Evolutionary conservation across 2,888 invertebrate genomes (phyloP).

Genomic region (Psococerastis gibbosa): DNA sequence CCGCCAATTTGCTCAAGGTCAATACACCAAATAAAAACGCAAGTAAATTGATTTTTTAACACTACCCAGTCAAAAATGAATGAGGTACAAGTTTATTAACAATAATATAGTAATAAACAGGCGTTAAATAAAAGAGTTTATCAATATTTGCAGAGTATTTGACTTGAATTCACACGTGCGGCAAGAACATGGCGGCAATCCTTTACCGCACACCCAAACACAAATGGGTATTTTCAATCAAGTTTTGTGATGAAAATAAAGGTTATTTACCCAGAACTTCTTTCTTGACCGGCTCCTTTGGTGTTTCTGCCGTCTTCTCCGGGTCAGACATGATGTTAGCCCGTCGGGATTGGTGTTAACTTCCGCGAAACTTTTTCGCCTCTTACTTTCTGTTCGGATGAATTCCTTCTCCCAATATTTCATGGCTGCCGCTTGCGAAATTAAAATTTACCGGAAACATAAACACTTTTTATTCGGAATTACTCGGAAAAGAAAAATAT

Average conservation of each 20-base stretch:
- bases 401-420: conserved; percentile 29
- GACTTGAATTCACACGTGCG: neutral
- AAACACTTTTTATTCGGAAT: too few relatives aligned
- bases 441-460: too few relatives aligned
- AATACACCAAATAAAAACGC: too few relatives aligned
- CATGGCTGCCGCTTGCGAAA: neutral
- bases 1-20: too few relatives aligned
- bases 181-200: conserved; percentile 12
- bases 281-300: conserved; percentile 60
- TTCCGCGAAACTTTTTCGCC: conserved; percentile 32
- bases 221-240: neutral
- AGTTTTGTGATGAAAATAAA: conserved; percentile 5
- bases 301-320: conserved; percentile 62
- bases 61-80: too few relatives aligned
- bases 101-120: too few relatives aligned
- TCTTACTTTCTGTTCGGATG: conserved; percentile 30
- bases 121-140: too few relatives aligned
- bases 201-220: neutral
- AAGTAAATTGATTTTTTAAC: too few relatives aligned
- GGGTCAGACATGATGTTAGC: conserved; percentile 87
- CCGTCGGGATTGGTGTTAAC: conserved; percentile 27
- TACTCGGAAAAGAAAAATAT: too few relatives aligned
- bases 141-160: neutral
- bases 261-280: conserved; percentile 63
- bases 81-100: too few relatives aligned